A percentile compares a stretch with the other conserved stretches of the same genome.
These are phyloP conservation scores for Lemur catta DNA, from an alignment of 2,797 vertebrate species.

Conservation along the genomic window DNA sequence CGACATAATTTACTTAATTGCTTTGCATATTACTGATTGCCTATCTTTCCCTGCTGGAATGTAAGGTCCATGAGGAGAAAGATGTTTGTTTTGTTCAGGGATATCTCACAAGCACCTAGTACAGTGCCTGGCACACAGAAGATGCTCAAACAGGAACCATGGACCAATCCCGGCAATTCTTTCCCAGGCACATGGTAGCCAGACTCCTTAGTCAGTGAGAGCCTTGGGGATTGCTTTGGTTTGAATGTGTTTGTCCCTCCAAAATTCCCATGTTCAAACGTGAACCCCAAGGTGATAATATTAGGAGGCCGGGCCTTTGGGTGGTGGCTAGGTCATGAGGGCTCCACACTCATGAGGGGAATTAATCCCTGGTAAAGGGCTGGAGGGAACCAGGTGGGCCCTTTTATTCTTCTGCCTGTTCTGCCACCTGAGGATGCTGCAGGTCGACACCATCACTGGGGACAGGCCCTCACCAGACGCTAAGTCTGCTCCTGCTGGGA, in stretches of 20 bases:
- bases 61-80: neutral
- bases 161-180: neutral
- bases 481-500: neutral
- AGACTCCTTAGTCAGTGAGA: neutral
- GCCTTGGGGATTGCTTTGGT: no score
- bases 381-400: neutral
- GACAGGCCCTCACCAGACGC: neutral
- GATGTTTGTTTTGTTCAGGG: neutral
- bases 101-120: neutral
- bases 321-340: neutral
- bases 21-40: neutral
- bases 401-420: neutral
- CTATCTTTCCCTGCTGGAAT: neutral
- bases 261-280: neutral
- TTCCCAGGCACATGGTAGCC: neutral
- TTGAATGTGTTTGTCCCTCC: neutral
- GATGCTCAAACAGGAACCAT: neutral
- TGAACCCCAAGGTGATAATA: neutral
- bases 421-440: neutral
- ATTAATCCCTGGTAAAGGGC: fast-evolving
- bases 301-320: neutral
- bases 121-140: neutral
- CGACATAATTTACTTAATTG: neutral
- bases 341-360: neutral
- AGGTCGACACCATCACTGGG: neutral